Evolutionary conservation across 2,797 vertebrate species (phyloP).

Genomic region (Scleropages formosus): DNA sequence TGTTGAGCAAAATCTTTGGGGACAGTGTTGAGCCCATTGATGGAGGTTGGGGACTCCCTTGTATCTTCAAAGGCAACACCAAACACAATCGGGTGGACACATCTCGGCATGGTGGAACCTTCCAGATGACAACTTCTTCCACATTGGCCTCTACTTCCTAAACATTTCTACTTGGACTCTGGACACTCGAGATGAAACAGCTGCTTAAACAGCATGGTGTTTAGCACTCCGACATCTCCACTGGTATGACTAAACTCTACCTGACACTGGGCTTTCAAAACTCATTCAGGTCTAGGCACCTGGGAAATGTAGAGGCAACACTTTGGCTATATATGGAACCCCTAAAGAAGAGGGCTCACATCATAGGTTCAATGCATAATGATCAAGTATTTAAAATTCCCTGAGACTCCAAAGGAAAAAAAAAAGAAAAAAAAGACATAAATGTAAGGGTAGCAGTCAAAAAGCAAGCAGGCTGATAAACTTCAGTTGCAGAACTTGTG

Average conservation of each 20-base stretch:
- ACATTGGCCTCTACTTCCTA: too few relatives aligned
- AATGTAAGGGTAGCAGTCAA: slow-evolving; percentile 7
- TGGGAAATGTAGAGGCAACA: not conserved
- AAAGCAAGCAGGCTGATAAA: slow-evolving; percentile 69
- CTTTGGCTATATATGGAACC: slow-evolving; percentile 34
- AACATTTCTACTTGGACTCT: too few relatives aligned
- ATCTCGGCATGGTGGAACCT: not conserved
- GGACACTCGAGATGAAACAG: not conserved
- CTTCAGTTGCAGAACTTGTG: slow-evolving; percentile 56
- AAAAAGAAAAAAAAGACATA: not conserved
- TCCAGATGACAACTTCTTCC: too few relatives aligned
- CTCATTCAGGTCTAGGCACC: not conserved
- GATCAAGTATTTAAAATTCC: slow-evolving; percentile 47
- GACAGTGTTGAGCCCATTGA: not conserved
- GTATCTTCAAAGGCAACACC: not conserved
- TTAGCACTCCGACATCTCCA: not conserved
- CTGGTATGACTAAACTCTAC: not conserved
- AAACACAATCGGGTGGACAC: not conserved
- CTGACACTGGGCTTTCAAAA: not conserved
- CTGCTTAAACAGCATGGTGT: not conserved
- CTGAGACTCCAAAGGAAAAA: slow-evolving; percentile 40
- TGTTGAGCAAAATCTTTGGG: not conserved
- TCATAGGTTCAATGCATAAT: slow-evolving; percentile 61
- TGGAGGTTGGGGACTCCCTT: not conserved
- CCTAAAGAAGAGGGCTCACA: slow-evolving; percentile 56